These are phyloP conservation scores for Ectropis crepuscularia DNA, from an alignment of 2,888 invertebrate genomes.

Conservation along the genomic window DNA sequence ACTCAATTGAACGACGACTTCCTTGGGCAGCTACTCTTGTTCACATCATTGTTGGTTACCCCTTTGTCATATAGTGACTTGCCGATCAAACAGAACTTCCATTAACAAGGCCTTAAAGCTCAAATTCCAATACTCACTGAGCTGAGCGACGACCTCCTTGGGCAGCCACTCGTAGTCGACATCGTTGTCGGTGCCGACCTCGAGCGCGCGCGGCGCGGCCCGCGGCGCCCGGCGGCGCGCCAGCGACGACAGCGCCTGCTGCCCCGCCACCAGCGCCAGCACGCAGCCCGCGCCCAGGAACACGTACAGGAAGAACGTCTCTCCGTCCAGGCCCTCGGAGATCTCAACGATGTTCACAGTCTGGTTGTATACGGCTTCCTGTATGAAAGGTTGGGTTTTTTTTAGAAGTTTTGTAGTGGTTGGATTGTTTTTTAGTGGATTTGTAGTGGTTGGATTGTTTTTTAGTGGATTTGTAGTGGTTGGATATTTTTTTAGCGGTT, in stretches of 20 bases:
- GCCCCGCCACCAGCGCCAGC: constrained; percentile 93
- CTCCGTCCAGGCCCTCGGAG: constrained; percentile 98
- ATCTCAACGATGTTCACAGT: constrained; percentile 98
- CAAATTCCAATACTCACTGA: constrained; percentile 87
- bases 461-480: too few relatives aligned
- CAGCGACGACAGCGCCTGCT: constrained; percentile 93
- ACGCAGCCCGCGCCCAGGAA: constrained; percentile 96
- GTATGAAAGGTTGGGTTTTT: constrained; percentile 74
- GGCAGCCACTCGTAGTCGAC: constrained; percentile 99
- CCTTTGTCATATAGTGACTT: too few relatives aligned
- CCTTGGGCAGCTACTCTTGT: too few relatives aligned
- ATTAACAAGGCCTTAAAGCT: too few relatives aligned
- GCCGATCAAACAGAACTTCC: too few relatives aligned
- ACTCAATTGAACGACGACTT: too few relatives aligned
- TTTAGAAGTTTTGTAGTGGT: too few relatives aligned
- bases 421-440: too few relatives aligned
- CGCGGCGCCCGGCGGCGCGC: constrained; percentile 88
- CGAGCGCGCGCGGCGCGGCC: constrained; percentile 87
- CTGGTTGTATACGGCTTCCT: constrained; percentile 98
- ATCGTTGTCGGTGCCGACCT: constrained; percentile 96
- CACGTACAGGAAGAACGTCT: constrained; percentile 99
- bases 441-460: too few relatives aligned
- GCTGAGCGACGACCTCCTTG: constrained; percentile 92
- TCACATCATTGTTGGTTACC: too few relatives aligned
- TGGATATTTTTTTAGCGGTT: too few relatives aligned